Conservation (phyloP, 2,797 vertebrate species). For the Atherinosoma microstoma region DNA sequence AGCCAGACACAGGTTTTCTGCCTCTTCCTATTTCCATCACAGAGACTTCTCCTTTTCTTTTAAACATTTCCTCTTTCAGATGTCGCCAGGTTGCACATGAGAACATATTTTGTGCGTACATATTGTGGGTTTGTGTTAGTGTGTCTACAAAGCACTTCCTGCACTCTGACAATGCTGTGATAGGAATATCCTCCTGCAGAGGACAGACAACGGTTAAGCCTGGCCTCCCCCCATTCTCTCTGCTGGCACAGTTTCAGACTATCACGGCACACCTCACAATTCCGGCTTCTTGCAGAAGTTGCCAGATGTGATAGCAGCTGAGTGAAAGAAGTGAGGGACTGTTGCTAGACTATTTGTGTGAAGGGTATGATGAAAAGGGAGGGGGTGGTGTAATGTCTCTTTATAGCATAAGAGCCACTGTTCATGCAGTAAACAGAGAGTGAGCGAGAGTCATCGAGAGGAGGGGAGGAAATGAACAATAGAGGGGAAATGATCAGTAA, state of each 20-base stretch:
- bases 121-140: conserved; percentile 15
- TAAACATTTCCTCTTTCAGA: conserved; percentile 67
- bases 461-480: conserved; percentile 67
- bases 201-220: conserved; percentile 29
- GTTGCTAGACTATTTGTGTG: conserved; percentile 7
- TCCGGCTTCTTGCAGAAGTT: conserved; percentile 42
- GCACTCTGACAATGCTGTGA: conserved; percentile 61
- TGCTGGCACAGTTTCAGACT: conserved; percentile 37
- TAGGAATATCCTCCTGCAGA: conserved; percentile 61
- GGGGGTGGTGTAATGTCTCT: conserved; percentile 22
- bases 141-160: conserved; percentile 68
- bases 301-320: conserved; percentile 50
- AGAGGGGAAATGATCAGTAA: conserved; percentile 68
- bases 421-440: conserved; percentile 46
- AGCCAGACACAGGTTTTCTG: conserved; percentile 11
- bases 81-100: conserved; percentile 31
- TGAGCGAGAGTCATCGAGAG: conserved; percentile 26
- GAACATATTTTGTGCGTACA: conserved; percentile 8
- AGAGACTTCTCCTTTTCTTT: conserved; percentile 48
- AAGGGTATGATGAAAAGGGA: conserved; percentile 19
- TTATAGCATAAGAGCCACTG: conserved; percentile 42
- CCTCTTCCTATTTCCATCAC: conserved; percentile 46
- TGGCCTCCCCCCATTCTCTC: conserved; percentile 29
- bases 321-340: conserved; percentile 41
- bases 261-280: conserved; percentile 42